Conservation (phyloP, 2,888 invertebrate species). For the Eubasilissa splendida region DNA sequence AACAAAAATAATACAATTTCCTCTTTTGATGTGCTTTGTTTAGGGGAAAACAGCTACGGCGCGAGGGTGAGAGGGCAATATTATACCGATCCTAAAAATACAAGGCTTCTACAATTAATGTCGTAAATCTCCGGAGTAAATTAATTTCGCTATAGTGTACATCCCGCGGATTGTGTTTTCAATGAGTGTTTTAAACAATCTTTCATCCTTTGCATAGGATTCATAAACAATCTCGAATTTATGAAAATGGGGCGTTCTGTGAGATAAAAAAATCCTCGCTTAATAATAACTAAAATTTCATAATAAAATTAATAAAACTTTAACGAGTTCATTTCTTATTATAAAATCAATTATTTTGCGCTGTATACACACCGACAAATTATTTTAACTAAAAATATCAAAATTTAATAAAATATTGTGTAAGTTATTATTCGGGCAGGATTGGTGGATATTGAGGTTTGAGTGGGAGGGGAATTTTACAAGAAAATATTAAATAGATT, state of each 20-base stretch:
- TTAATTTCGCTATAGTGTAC: background rate
- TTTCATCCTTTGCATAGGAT: background rate
- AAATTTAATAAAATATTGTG: no score
- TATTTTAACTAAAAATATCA: no score
- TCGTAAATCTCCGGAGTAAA: constrained; percentile 23
- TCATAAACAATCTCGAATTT: background rate
- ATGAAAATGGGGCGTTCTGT: background rate
- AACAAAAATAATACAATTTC: constrained; percentile 44
- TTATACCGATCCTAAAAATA: constrained; percentile 36
- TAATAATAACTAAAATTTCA: no score
- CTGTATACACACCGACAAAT: no score
- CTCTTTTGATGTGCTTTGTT: constrained; percentile 41
- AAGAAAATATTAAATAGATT: no score
- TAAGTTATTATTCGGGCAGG: no score
- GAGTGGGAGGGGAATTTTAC: no score
- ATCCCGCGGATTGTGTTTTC: constrained; percentile 4
- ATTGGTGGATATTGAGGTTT: no score
- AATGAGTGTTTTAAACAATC: background rate
- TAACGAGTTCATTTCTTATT: no score
- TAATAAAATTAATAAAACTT: no score
- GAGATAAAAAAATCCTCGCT: background rate
- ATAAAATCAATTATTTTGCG: no score
- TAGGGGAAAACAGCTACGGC: constrained; percentile 3
- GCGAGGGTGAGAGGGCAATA: constrained; percentile 11
- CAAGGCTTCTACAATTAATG: constrained; percentile 22